phyloP scores from a whole-genome alignment of 2,113 vertebrate species.

The Sitta europaea region DNA sequence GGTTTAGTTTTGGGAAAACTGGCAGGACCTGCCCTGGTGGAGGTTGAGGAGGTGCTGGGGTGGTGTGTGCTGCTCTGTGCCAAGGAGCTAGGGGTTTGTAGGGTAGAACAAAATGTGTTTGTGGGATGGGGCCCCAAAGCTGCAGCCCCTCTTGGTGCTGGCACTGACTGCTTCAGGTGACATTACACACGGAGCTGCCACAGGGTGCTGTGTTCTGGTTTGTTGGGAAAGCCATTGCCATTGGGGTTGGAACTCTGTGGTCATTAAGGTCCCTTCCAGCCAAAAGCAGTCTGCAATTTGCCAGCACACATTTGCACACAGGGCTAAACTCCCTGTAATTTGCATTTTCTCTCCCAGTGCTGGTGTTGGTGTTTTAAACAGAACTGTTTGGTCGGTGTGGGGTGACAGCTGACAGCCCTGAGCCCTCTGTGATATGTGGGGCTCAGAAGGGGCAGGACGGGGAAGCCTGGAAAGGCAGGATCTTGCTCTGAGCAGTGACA shows the following conservation, averaged over 20 bases:
- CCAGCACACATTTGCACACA: neutral
- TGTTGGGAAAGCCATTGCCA: neutral
- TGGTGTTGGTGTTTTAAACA: neutral
- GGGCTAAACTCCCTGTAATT: neutral
- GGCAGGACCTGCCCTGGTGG: neutral
- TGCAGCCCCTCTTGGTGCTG: neutral
- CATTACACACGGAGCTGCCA: accelerated
- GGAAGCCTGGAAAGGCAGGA: neutral
- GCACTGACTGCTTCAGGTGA: neutral
- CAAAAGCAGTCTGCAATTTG: neutral
- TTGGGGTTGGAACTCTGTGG: neutral
- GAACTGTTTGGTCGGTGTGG: neutral
- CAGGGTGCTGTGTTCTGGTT: neutral
- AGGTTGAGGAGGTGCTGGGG: neutral
- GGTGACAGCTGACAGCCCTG: neutral
- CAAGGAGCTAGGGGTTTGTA: neutral
- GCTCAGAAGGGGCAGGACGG: neutral
- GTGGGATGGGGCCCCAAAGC: neutral
- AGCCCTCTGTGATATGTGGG: neutral
- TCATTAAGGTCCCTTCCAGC: neutral
- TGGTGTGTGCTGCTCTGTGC: neutral
- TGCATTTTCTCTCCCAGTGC: neutral
- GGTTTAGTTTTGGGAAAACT: neutral
- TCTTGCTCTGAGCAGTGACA: neutral
- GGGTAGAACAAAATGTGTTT: too few relatives aligned